Evolutionary conservation across 1,140 invertebrate species (phyloP), one percentile per base, ranked within the genome.

Genomic region (Drosophila erecta): DNA sequence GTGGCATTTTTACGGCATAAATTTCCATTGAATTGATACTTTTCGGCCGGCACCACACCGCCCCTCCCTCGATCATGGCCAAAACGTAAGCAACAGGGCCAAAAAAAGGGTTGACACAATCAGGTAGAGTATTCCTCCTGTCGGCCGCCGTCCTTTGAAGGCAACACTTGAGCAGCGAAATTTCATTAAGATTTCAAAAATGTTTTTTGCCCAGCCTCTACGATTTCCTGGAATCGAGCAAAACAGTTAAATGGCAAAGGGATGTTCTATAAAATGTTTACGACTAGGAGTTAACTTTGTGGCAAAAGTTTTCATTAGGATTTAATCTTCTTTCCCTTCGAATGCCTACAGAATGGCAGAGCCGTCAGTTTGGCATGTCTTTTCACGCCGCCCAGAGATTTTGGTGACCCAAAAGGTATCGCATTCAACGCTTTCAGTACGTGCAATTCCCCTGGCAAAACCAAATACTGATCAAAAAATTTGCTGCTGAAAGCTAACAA

Each of bases 21-120:
- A 91, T 91, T 90, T 91, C 89, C 89, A 89, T 91, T 84, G 87
- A 90, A 90, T 90, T 90, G 76, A 84, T 79, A 77, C 80, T 73
- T 89, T 72, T 76, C 64, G 49, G 56, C 65, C 70, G 20, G 20
- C 22, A 66, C 27, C 40, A 56, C 53, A 17, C 37, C 27, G 24
- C 27, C 8, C 27, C 56, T 58, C 30, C 43, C 30, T 38, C 33
- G 30, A 47, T 41, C 41, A n/a, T 43, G 33, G 11, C 12, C 37
- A 27, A 59, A 35, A n/a, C 41, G 17, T 43, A 17, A 20, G 41
- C 15, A 44, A 3, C 8, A 30, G 30, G 30, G 30, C 30, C 30
- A 11, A 66, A 69, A 69, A 61, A 83, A 87, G 74, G 75, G 83
- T 86, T 86, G 79, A 89, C 83, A 87, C 84, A 87, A 83, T 83